Base-by-base conservation (phyloP, 2,888 invertebrate genomes). In the Mythimna albipuncta region DNA sequence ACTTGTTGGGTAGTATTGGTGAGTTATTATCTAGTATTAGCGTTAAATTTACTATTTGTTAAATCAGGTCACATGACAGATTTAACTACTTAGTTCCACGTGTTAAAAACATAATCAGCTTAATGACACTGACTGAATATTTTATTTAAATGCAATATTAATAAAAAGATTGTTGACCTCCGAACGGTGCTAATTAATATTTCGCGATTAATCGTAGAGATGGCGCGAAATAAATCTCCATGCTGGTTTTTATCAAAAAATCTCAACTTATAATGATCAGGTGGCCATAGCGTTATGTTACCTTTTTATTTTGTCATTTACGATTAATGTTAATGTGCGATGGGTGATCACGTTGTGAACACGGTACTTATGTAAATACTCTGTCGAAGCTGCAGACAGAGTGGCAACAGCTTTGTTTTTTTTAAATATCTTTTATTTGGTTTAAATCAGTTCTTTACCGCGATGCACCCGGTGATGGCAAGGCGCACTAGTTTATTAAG, bases 151-250 rank as follows among this genome's bases (percentile, higher is more conserved):
- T 68, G 41, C 72, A 83, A 87, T 86, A 80, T 88, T 87, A 89
- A 92, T 92, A 91, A 91, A 89, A 81, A 92, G 94, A 90, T 86
- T 90, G 83, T 94, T 94, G 93, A 94, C 93, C 94, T 90, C 88
- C 64, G 75, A 80, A 80, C 82, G 83, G 84, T 79, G 85, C 89
- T 93, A 93, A 95, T 94, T 94, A 94, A 93, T 93, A 92, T 91
- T 91, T 91, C 83, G 86, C 90, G 87, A 93, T 93, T 91, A 91
- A 91, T 91, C 89, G 89, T 85, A 84, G 82, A 88, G 85, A 87
- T 86, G 87, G 88, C 86, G 87, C 82, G 89, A 91, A 90, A 94
- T 94, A 93, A 94, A 94, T 94, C 93, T 91, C 83, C 54, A 79
- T 87, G 79, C 84, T 83, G 87, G 91, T 91, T 90, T 91, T 91